Base-by-base conservation (phyloP, 2,797 vertebrate species). In the Threskiornis aethiopicus region DNA sequence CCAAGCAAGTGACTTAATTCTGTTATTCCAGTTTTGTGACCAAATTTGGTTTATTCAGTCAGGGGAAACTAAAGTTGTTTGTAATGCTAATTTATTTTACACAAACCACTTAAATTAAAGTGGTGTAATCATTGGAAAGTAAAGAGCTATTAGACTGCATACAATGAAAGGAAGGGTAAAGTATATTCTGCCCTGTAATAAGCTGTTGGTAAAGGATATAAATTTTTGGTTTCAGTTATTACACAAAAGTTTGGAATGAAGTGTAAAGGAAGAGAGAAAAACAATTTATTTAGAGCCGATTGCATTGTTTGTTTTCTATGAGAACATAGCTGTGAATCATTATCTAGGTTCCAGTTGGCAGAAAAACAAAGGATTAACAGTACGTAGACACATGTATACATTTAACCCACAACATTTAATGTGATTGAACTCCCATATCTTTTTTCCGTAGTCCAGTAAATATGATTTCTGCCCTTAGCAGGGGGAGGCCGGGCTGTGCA, bases 21-120 rank as follows among this genome's bases (percentile, higher is more conserved):
- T 85, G 46, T 94, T 92, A 76, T 90, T 96, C 87, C 52, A 70
- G 41, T 82, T 95, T 84, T 94, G 46, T 89, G 35, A 59, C 29
- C 24, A 97, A 87, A 97, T 95, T 95, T 80, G 35, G 49, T 88
- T 96, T 96, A 97, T 92, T 94, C 61, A 72, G 41, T 82, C 77
- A 55, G 66, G 89, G n/a, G 85, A 73, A 96, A 96, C 71, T 77
- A 93, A 97, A 94, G 33, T 55, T 81, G 33, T 86, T 95, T 90
- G 51, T 93, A 96, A 90, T 79, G 92, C 35, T 94, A 84, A 97
- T 95, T 96, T 96, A 91, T 97, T 97, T 97, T 95, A 39, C 89
- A 92, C 25, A 94, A 91, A 64, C 49, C 12, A 86, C 47, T 95
- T 88, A 12, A 86, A 81, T 78, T 88, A 31, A 98, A 96, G 90